Evolutionary conservation across 1,140 invertebrate species (phyloP).

Genomic region (Contarinia nasturtii): DNA sequence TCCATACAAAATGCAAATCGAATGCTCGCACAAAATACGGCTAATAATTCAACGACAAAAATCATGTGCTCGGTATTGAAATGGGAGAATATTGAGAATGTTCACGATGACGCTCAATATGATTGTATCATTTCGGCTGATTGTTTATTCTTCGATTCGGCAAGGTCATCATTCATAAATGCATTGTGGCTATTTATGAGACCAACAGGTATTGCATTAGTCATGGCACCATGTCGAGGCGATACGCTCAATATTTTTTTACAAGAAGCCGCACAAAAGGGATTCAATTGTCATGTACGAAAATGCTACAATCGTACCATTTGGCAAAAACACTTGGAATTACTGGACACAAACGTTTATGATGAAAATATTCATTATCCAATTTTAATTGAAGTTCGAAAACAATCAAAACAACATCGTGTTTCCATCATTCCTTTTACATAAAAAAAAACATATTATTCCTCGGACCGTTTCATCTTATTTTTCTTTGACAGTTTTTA

Average conservation of each 20-base stretch:
- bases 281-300: slow-evolving; percentile 33
- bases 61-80: slow-evolving; percentile 24
- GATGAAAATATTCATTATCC: slow-evolving; percentile 49
- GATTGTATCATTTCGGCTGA: slow-evolving; percentile 60
- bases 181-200: slow-evolving; percentile 46
- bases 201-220: slow-evolving; percentile 41
- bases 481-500: too few species aligned
- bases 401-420: slow-evolving; percentile 13
- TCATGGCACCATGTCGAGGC: slow-evolving; percentile 59
- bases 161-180: slow-evolving; percentile 44
- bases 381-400: slow-evolving; percentile 35
- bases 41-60: slow-evolving; percentile 25
- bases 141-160: slow-evolving; percentile 70
- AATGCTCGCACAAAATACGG: slow-evolving; percentile 39
- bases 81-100: slow-evolving; percentile 23
- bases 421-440: too few species aligned
- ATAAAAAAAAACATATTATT: too few species aligned
- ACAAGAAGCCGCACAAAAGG: slow-evolving; percentile 31
- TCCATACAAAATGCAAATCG: slow-evolving; percentile 54
- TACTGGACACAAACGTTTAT: slow-evolving; percentile 37
- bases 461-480: too few species aligned
- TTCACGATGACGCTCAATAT: slow-evolving; percentile 25
- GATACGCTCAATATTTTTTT: slow-evolving; percentile 50
- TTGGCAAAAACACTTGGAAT: slow-evolving; percentile 42
- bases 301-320: slow-evolving; percentile 40